Percentiles rank a stretch among this genome's conserved stretches.
phyloP scores from a whole-genome alignment of 1,140 invertebrate species.

The Acromyrmex charruanus region DNA sequence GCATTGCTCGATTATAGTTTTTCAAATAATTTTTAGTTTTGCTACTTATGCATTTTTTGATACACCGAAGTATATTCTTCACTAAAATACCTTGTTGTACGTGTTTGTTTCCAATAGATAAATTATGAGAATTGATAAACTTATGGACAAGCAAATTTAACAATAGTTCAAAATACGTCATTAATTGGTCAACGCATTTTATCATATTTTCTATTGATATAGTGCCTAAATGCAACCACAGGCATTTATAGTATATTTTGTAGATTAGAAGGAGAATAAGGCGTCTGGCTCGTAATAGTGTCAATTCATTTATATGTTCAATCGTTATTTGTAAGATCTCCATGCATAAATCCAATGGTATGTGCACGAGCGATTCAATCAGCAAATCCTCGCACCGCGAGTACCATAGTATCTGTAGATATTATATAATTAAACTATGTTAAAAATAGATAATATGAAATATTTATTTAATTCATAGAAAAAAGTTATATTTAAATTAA shows the following conservation, averaged over 20 bases:
- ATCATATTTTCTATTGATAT: constrained; percentile 22
- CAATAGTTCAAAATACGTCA: constrained; percentile 75
- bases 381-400: constrained; percentile 80
- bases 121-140: constrained; percentile 50
- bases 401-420: constrained; percentile 78
- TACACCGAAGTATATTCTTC: constrained; percentile 72
- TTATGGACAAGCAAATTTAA: constrained; percentile 50
- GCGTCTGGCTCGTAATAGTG: constrained; percentile 72
- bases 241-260: constrained; percentile 68
- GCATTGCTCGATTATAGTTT: constrained; percentile 56
- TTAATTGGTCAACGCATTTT: constrained; percentile 68
- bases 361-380: constrained; percentile 76
- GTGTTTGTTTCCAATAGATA: constrained; percentile 42
- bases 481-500: no score
- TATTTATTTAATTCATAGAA: no score
- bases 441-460: no score
- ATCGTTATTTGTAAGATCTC: constrained; percentile 78
- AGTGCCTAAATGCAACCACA: constrained; percentile 60
- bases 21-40: neutral
- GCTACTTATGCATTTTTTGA: neutral
- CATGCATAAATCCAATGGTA: constrained; percentile 81
- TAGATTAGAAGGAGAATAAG: constrained; percentile 70
- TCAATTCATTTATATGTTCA: constrained; percentile 73
- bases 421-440: neutral
- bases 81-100: constrained; percentile 76